Base-by-base conservation (phyloP, 2,888 invertebrate species). In the Tachina grossa region DNA sequence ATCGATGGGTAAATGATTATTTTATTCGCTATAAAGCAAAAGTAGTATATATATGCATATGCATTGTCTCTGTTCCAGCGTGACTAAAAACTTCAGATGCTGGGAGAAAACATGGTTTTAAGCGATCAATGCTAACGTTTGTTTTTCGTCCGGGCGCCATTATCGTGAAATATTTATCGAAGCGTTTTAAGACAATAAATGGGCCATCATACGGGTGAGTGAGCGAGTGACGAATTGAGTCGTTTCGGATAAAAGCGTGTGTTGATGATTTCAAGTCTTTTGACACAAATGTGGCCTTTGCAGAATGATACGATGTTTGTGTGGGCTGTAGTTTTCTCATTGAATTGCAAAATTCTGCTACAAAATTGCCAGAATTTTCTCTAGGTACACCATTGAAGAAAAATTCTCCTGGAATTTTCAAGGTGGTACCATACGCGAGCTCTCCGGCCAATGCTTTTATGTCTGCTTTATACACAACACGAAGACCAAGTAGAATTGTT, bases 121-220 rank as follows among this genome's bases (percentile, higher is more conserved):
- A 22, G 22, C 2, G 22, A 22, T 22, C 22, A 2, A 22, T 22
- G 22, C 1, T 22, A 22, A 22, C 22, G 22, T 22, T 22, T 22
- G 22, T 22, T 22, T 22, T 22, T 22, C 22, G 22, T 22, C 2
- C 22, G 22, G 1, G 22, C 2, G 22, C 22, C 22, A 22, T 22
- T 22, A 22, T 22, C 22, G 22, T 22, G 22, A 22, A 22, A 22
- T 22, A 22, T 22, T 22, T 22, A 2, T 2, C 2, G 22, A 22
- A 22, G 22, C 22, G 22, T 22, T 22, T 22, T n/a, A n/a, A n/a
- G 2, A 22, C 22, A 13, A n/a, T n/a, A 19, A 76, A 81, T n/a
- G 86, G 80, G 9, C 86, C 83, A 53, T 81, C 80, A 45, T 86
- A 86, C 0, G 74, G 83, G 6, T 76, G 80, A n/a, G 71, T 72